Base-by-base conservation (phyloP, 2,888 invertebrate genomes). In the Eupithecia inturbata region DNA sequence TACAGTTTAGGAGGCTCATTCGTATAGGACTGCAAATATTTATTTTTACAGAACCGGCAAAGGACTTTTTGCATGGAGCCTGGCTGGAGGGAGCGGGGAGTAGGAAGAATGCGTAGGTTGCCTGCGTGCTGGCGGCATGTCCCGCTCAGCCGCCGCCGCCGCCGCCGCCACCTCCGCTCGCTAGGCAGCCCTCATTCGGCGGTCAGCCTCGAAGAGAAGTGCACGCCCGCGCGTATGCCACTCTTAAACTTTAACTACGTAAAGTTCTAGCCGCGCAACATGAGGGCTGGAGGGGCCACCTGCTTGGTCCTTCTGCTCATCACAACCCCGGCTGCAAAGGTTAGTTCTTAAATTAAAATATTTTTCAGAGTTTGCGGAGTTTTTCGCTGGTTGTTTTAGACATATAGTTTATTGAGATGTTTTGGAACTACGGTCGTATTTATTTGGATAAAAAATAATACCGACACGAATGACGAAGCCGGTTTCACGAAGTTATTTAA, bases 171-270 rank as follows among this genome's bases (percentile, higher is more conserved):
- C 67, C 64, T 41, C 41, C 41, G 45, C 45, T 45, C 69, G n/a
- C 49, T 0, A 64, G 67, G 26, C 57, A 57, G 57, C 57, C 57
- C 68, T 72, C 92, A 93, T 89, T 93, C 92, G 92, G 91, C 88
- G 87, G 86, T 87, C 85, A 90, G 85, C 89, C 85, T 86, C 88
- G 82, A 88, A 84, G 88, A 84, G 88, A 92, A 89, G 89, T 89
- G 88, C 89, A 87, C 88, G 89, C 85, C 83, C 85, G 84, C 87
- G 89, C 90, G 87, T 84, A 67, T 76, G 69, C 60, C 83, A 80
- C 81, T 82, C 87, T 83, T 80, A 85, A 89, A 90, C 88, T 92
- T 90, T 85, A 78, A 70, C 82, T 39, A 83, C 84, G 87, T 86
- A 83, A 86, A 87, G 82, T 80, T 80, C 67, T 76, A 73, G 81